phyloP scores from a whole-genome alignment of 2,797 vertebrate genomes.

The Micrastur ruficollis region DNA sequence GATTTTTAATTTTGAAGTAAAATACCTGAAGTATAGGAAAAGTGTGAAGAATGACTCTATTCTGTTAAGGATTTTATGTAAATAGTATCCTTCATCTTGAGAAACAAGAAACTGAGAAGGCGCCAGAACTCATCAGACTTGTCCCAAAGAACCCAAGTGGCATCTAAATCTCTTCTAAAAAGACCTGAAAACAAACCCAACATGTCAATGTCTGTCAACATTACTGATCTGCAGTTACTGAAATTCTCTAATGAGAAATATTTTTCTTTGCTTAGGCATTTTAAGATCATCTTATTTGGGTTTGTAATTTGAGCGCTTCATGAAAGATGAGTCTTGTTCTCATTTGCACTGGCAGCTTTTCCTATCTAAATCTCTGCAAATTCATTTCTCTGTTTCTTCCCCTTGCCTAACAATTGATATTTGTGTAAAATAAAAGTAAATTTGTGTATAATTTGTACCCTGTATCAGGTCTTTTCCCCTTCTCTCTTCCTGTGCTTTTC shows the following conservation, averaged over 20 bases:
- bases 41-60: background rate
- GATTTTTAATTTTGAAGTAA: background rate
- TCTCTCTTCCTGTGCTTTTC: background rate
- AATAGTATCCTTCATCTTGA: background rate
- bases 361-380: background rate
- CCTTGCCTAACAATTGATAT: background rate
- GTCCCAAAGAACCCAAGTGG: background rate
- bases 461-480: rapidly evolving
- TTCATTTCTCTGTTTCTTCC: background rate
- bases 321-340: background rate
- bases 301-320: background rate
- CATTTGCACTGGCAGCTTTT: background rate
- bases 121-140: background rate
- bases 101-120: background rate
- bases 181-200: background rate
- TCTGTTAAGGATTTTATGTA: background rate
- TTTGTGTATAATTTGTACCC: background rate
- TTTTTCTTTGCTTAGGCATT: background rate
- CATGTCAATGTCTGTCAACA: background rate
- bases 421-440: background rate
- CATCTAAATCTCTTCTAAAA: background rate
- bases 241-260: background rate
- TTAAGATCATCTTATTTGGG: background rate
- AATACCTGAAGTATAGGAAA: background rate
- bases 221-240: background rate